A percentile compares a stretch with the other conserved stretches of the same genome.
Conservation (phyloP, 2,113 vertebrate genomes). For the Verasper variegatus region DNA sequence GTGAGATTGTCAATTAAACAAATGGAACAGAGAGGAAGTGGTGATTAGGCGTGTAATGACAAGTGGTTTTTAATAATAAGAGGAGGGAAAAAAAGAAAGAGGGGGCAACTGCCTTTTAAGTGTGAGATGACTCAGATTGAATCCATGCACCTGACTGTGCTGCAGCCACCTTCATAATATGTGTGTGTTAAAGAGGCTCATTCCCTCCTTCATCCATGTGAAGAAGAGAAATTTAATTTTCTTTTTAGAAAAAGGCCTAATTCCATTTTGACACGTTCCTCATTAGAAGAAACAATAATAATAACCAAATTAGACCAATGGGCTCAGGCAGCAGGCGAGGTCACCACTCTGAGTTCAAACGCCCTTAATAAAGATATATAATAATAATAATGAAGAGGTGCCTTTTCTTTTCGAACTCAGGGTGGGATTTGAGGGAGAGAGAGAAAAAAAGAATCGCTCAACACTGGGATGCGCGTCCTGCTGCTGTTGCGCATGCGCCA, state of each 20-base stretch:
- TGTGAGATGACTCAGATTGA: background rate
- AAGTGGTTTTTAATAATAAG: background rate
- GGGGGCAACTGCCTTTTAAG: background rate
- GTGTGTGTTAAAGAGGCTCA: background rate
- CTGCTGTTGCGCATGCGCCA: constrained; percentile 78
- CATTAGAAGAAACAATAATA: constrained; percentile 7
- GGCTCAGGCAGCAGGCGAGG: background rate
- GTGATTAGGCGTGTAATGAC: constrained; percentile 13
- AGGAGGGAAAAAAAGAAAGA: background rate
- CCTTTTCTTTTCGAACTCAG: constrained; percentile 46
- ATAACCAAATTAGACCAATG: background rate
- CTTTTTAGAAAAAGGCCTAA: too few relatives aligned
- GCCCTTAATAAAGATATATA: too few relatives aligned
- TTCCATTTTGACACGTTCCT: background rate
- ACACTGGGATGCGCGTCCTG: constrained; percentile 25
- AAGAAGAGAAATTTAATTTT: background rate
- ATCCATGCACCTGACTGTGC: background rate
- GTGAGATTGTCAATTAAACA: constrained; percentile 35
- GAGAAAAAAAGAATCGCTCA: constrained; percentile 20
- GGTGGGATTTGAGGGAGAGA: constrained; percentile 56
- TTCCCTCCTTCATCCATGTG: background rate
- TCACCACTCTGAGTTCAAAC: too few relatives aligned
- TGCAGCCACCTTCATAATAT: too few relatives aligned
- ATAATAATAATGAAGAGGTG: constrained; percentile 2
- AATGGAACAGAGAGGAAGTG: constrained; percentile 20